Evolutionary conservation across 2,888 invertebrate genomes (phyloP).

Genomic region (Sisyra nigra): DNA sequence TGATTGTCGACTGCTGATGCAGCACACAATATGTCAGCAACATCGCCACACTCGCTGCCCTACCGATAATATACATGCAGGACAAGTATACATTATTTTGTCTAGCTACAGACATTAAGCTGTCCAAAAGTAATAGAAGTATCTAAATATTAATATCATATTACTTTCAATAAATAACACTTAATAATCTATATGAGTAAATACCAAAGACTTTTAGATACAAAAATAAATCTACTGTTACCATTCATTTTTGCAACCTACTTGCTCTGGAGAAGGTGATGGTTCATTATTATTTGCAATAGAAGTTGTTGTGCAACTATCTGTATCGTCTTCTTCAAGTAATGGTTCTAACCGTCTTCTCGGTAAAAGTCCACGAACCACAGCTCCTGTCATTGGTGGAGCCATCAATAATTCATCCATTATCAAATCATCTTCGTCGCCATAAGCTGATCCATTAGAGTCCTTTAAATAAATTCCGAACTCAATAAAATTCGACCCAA

Average conservation of each 20-base stretch:
- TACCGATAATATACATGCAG: slow-evolving; percentile 26
- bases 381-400: slow-evolving; percentile 57
- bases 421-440: slow-evolving; percentile 65
- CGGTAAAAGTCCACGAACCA: slow-evolving; percentile 50
- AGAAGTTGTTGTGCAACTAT: slow-evolving; percentile 34
- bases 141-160: too few relatives aligned
- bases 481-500: background rate
- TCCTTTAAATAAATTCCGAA: slow-evolving; percentile 1
- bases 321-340: slow-evolving; percentile 66
- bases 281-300: slow-evolving; percentile 17
- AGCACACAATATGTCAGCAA: slow-evolving; percentile 35
- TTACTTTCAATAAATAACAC: background rate
- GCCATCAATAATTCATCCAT: slow-evolving; percentile 69
- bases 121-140: background rate
- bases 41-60: slow-evolving; percentile 31
- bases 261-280: slow-evolving; percentile 27
- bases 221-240: background rate
- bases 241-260: slow-evolving; percentile 15
- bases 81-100: slow-evolving; percentile 5
- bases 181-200: background rate
- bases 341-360: slow-evolving; percentile 66
- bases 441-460: slow-evolving; percentile 39
- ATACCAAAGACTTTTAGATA: background rate
- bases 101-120: slow-evolving; percentile 5
- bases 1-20: slow-evolving; percentile 22